Percentiles rank a stretch among this genome's conserved stretches.
These are phyloP conservation scores for Cantharis nigra DNA, from an alignment of 2,888 invertebrate species.

Conservation along the genomic window DNA sequence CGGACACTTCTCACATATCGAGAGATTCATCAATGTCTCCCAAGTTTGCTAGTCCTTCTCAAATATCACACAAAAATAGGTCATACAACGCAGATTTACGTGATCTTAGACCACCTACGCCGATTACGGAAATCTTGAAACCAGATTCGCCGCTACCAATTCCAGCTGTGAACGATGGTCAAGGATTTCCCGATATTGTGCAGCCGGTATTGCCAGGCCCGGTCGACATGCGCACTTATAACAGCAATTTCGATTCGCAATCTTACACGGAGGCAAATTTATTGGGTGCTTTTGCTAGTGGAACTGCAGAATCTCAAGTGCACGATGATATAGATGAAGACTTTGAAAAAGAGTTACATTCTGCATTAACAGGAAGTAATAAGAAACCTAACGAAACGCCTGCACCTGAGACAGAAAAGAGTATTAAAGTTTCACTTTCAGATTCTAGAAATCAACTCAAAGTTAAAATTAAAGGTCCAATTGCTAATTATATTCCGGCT, in stretches of 20 bases:
- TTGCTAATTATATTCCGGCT: conserved; percentile 74
- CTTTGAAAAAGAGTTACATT: conserved; percentile 75
- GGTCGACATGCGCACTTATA: conserved; percentile 89
- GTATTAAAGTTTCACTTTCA: conserved; percentile 74
- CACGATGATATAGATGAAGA: conserved; percentile 77
- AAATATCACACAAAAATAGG: conserved; percentile 49
- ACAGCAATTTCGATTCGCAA: conserved; percentile 64
- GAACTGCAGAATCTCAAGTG: conserved; percentile 71
- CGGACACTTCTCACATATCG: conserved; percentile 54
- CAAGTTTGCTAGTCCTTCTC: conserved; percentile 60
- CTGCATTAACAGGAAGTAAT: conserved; percentile 65
- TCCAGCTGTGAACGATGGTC: conserved; percentile 45
- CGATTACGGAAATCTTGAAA: conserved; percentile 50
- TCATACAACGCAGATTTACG: conserved; percentile 55
- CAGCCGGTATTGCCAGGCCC: conserved; percentile 81
- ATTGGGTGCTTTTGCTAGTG: conserved; percentile 67
- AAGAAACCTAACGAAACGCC: conserved; percentile 56
- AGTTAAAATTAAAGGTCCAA: conserved; percentile 88
- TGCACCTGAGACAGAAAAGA: conserved; percentile 58
- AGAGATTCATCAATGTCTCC: conserved; percentile 64
- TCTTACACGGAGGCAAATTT: conserved; percentile 66
- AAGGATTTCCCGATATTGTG: conserved; percentile 63
- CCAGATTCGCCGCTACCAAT: conserved; percentile 40
- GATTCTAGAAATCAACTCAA: conserved; percentile 86
- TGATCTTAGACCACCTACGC: conserved; percentile 59